Evolutionary conservation across 2,113 vertebrate genomes (phyloP), one percentile per base, ranked within the genome.

Genomic region (Zapus hudsonius): DNA sequence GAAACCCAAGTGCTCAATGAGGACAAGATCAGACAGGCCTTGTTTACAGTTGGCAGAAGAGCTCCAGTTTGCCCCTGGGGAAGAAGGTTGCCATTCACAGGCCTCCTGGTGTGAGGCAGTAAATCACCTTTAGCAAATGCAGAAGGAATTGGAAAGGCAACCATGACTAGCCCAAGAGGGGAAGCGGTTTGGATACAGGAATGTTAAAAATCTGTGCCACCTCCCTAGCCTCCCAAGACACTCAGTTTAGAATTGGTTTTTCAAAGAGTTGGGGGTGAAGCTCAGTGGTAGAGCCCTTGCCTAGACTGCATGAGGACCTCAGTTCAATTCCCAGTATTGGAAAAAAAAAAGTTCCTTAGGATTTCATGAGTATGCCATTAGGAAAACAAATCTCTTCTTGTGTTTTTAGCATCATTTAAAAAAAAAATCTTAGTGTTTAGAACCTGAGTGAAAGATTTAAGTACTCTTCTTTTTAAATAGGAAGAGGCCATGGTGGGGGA

Each of bases 21-120:
- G 92, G 93, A 74, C 8, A 78, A 93, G 61, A 91, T 91, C 80
- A 92, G 85, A 78, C 2, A 85, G 52, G 52, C 74, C 59, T 88
- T 97, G 83, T 91, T 91, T 38, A 2, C 52, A 44, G 23, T 83
- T 96, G 76, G 92, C 52, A 91, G 69, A 93, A 85, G 40, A 70
- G 76, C 82, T 55, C 40, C 0, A 33, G 55, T 89, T 95, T 91
- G 59, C 89, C 69, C 80, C 25, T 36, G 59, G 33, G 27, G 79
- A 92, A 90, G n/a, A 90, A 84, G 17, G 59, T 10, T 82, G 89
- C 69, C 44, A 83, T 79, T 96, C 89, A 90, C 0, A 47, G 81
- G 89, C 40, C 17, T 89, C 23, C 5, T 59, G 64, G 33, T 75
- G n/a, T 61, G 93, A 64, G 69, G 29, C 42, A 42, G 38, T 36